These are phyloP conservation scores for Aldrovandia affinis DNA, from an alignment of 2,797 vertebrate genomes.

Conservation along the genomic window DNA sequence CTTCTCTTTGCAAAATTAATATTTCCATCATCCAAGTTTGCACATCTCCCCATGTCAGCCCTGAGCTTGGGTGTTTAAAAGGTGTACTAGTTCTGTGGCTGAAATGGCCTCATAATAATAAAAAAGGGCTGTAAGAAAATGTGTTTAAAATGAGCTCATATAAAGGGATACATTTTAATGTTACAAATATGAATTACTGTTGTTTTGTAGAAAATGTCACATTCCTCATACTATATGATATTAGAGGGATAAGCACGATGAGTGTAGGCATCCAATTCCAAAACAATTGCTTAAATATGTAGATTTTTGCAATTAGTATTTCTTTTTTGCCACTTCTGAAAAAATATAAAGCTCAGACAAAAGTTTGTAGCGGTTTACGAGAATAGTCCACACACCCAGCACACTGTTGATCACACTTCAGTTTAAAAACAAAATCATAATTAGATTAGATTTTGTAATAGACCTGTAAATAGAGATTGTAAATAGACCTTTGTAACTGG, in stretches of 20 bases:
- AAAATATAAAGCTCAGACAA: neutral
- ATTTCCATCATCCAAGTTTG: constrained; percentile 54
- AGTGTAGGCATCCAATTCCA: too few relatives aligned
- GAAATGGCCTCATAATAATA: neutral
- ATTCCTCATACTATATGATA: neutral
- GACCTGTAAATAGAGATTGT: too few relatives aligned
- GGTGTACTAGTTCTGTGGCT: neutral
- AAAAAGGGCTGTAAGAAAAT: neutral
- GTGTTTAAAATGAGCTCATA: neutral
- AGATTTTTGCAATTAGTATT: too few relatives aligned
- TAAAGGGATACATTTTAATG: neutral
- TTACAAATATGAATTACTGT: neutral
- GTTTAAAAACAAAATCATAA: neutral
- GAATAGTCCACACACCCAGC: neutral
- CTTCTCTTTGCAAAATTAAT: constrained; percentile 54
- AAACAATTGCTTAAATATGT: too few relatives aligned
- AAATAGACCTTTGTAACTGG: neutral
- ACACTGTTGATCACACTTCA: neutral
- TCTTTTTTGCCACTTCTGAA: too few relatives aligned
- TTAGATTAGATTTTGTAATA: neutral
- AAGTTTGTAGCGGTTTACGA: neutral
- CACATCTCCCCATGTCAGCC: constrained; percentile 31
- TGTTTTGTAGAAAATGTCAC: neutral
- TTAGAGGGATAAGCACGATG: neutral
- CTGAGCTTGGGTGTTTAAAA: neutral